Evolutionary conservation across 2,113 vertebrate genomes (phyloP).

Genomic region (Shinisaurus crocodilurus): DNA sequence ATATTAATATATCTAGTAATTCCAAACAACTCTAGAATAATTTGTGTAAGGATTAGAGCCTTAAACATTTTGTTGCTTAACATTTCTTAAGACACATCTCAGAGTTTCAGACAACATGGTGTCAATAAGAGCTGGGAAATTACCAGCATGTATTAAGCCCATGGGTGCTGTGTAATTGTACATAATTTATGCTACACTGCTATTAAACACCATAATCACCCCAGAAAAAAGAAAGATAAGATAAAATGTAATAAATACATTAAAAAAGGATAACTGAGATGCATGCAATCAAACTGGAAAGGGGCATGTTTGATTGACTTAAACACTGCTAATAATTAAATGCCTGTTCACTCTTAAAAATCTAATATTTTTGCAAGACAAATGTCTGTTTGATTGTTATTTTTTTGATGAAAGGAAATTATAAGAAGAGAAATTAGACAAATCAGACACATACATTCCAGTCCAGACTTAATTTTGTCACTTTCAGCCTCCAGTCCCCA

Average conservation of each 20-base stretch:
- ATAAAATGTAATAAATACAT: constrained; percentile 57
- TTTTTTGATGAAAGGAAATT: constrained; percentile 7
- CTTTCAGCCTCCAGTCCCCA: background rate
- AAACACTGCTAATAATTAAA: constrained; percentile 27
- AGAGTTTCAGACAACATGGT: constrained; percentile 16
- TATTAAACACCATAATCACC: background rate
- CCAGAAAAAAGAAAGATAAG: constrained; percentile 47
- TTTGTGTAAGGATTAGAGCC: background rate
- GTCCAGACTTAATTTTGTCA: constrained; percentile 12
- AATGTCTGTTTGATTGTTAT: background rate
- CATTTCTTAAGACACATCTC: background rate
- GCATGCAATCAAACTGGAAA: background rate
- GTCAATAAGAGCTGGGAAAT: constrained; percentile 19
- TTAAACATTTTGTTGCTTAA: background rate
- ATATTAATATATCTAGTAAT: constrained; percentile 11
- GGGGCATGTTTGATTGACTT: background rate
- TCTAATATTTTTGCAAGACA: background rate
- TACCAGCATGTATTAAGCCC: constrained; percentile 42
- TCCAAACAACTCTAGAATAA: background rate
- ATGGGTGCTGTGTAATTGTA: constrained; percentile 18
- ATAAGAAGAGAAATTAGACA: background rate
- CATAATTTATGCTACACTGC: background rate
- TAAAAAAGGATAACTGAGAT: constrained; percentile 42
- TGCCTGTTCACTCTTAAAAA: constrained; percentile 21
- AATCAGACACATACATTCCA: background rate